Percentiles rank a stretch among this genome's conserved stretches.
phyloP scores from a whole-genome alignment of 1,140 invertebrate genomes.

The Ctenoplectra terminalis region DNA sequence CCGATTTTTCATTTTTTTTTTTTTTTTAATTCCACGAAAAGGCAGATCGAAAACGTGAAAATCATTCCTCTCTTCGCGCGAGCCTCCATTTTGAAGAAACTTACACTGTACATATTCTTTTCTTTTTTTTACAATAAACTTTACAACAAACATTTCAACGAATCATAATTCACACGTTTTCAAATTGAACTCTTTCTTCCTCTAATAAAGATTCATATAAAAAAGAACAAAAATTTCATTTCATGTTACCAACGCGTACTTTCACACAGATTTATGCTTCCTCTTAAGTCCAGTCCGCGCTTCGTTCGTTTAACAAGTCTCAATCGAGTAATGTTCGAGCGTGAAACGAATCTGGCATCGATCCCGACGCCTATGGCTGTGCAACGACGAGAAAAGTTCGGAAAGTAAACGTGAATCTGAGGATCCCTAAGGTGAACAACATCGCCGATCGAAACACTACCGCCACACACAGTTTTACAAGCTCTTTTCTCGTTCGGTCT shows the following conservation, averaged over 20 bases:
- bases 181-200: neutral
- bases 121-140: neutral
- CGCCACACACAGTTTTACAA: neutral
- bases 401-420: constrained; percentile 41
- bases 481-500: neutral
- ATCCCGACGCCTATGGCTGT: neutral
- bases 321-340: neutral
- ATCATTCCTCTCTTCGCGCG: neutral
- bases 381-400: constrained; percentile 40
- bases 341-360: neutral
- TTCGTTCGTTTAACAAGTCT: too few species aligned
- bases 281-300: neutral
- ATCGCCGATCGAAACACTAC: constrained; percentile 30
- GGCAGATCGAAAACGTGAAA: neutral
- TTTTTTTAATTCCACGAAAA: neutral
- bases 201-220: neutral
- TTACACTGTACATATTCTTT: neutral
- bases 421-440: constrained; percentile 18
- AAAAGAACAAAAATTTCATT: neutral
- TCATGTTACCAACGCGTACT: neutral
- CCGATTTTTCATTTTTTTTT: too few species aligned
- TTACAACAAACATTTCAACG: neutral
- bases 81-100: neutral
- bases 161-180: neutral
- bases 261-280: neutral